These are phyloP conservation scores for Semnornis frantzii DNA, from an alignment of 2,113 vertebrate species.

Conservation along the genomic window DNA sequence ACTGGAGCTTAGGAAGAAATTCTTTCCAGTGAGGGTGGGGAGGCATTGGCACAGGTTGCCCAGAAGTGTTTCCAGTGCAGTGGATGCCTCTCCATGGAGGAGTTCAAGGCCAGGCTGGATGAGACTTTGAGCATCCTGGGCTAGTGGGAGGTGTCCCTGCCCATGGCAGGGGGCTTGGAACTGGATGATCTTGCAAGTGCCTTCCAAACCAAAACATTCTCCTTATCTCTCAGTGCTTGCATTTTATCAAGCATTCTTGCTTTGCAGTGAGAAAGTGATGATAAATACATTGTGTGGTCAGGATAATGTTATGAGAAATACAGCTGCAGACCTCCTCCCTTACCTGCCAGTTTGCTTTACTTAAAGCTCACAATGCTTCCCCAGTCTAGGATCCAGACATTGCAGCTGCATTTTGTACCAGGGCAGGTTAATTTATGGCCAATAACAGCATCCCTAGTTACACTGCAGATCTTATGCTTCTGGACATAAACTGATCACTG, in stretches of 20 bases:
- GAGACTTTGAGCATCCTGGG: no score
- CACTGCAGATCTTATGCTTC: conserved; percentile 20
- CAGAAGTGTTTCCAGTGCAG: no score
- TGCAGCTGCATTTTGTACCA: conserved; percentile 24
- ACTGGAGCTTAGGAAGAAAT: no score
- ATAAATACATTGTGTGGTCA: conserved; percentile 53
- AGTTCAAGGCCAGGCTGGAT: no score
- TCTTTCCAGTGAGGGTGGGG: no score
- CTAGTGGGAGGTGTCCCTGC: no score
- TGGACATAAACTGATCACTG: conserved; percentile 35
- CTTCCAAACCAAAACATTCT: no score
- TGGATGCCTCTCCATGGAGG: no score
- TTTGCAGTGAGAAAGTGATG: background rate
- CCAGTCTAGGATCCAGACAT: background rate
- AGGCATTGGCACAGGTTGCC: no score
- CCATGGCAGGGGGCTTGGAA: no score
- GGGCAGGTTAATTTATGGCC: conserved; percentile 46
- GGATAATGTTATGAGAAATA: conserved; percentile 25
- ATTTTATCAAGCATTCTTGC: conserved; percentile 32
- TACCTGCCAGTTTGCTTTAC: conserved; percentile 33
- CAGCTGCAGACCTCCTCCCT: conserved; percentile 19
- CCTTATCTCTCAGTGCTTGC: background rate
- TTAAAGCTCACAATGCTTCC: conserved; percentile 9
- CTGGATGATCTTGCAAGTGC: no score
- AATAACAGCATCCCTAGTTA: conserved; percentile 33